Evolutionary conservation across 2,797 vertebrate species (phyloP).

Genomic region (Sarcoramphus papa): DNA sequence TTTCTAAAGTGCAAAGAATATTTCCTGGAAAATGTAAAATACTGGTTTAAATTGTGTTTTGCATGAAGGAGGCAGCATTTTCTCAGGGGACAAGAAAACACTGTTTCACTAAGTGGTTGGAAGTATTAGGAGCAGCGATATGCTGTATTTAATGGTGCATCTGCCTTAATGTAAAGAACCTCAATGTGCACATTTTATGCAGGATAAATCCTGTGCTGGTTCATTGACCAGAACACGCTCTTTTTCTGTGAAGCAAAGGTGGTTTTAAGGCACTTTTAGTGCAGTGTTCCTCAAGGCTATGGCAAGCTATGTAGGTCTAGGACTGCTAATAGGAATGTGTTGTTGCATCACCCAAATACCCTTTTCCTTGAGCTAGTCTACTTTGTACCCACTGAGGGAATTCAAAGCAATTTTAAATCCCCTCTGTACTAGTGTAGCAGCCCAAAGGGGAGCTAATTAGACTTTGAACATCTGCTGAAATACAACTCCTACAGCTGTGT

Average conservation of each 20-base stretch:
- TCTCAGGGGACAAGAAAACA: background rate
- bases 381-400: background rate
- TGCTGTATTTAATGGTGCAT: background rate
- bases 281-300: background rate
- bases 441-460: background rate
- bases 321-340: background rate
- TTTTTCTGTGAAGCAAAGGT: background rate
- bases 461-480: background rate
- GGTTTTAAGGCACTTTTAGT: background rate
- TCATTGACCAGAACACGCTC: background rate
- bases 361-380: background rate
- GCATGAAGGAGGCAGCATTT: background rate
- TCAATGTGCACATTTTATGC: background rate
- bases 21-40: background rate
- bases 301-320: background rate
- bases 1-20: background rate
- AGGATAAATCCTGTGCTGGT: background rate
- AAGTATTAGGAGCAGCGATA: background rate
- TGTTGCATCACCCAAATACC: background rate
- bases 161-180: background rate
- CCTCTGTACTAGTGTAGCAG: background rate
- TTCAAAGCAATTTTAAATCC: background rate
- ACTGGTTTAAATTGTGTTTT: background rate
- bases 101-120: background rate
- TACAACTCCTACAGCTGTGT: background rate